Conservation (phyloP, 2,113 vertebrate species). For the Pimephales promelas region DNA sequence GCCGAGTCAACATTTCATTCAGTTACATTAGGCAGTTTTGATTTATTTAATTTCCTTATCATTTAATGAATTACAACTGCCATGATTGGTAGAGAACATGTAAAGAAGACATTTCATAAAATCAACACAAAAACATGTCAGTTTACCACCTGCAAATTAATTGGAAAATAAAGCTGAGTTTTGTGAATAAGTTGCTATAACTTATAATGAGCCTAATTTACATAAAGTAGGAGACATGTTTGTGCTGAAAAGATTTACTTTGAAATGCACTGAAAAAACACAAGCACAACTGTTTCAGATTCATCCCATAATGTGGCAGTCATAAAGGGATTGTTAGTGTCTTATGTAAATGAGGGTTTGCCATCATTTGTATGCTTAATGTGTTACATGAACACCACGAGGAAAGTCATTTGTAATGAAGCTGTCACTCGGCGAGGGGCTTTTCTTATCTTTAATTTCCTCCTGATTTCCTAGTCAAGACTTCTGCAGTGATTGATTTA, state of each 20-base stretch:
- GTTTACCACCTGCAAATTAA: neutral
- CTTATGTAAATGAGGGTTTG: constrained; percentile 7
- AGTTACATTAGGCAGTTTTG: no score
- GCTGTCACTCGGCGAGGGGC: neutral
- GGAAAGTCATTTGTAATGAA: constrained; percentile 29
- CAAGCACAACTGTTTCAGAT: neutral
- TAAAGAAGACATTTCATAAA: neutral
- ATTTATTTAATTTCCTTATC: no score
- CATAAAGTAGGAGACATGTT: neutral
- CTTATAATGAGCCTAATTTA: neutral
- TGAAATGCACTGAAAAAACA: neutral
- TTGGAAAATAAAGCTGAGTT: neutral
- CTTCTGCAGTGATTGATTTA: neutral
- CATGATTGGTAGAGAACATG: neutral
- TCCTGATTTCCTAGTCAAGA: neutral
- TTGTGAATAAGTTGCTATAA: neutral
- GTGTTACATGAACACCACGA: constrained; percentile 22
- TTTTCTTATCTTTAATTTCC: neutral
- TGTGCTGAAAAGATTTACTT: neutral
- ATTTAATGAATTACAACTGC: no score
- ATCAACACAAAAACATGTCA: neutral
- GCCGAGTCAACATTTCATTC: no score
- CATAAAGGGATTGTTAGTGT: neutral
- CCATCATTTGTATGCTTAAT: constrained; percentile 23
- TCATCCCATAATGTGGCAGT: neutral